Evolutionary conservation across 2,797 vertebrate species (phyloP).

Genomic region (Coracias cyanogaster): DNA sequence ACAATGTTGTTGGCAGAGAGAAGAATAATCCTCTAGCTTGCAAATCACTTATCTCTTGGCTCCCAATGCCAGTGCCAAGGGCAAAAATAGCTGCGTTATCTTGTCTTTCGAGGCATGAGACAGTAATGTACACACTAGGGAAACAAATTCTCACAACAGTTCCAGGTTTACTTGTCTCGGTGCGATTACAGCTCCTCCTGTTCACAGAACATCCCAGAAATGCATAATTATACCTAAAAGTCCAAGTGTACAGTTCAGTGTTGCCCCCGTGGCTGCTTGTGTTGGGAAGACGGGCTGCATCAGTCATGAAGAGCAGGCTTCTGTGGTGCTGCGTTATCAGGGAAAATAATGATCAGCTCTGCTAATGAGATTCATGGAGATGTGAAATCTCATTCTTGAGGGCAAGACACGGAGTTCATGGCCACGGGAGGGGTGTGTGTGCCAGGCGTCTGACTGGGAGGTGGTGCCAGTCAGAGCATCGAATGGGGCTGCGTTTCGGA

Average conservation of each 20-base stretch:
- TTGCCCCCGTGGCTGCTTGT: background rate
- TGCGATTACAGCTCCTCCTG: background rate
- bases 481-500: fast-evolving
- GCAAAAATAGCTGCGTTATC: background rate
- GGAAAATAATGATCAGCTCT: fast-evolving
- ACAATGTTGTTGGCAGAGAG: background rate
- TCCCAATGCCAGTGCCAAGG: background rate
- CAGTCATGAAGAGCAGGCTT: background rate
- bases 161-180: background rate
- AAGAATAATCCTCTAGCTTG: background rate
- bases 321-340: background rate
- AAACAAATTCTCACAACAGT: background rate
- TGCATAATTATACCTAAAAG: fast-evolving
- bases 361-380: background rate
- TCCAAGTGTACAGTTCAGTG: fast-evolving
- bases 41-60: background rate
- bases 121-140: background rate
- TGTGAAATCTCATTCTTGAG: background rate
- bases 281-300: background rate
- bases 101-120: background rate
- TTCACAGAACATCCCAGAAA: background rate
- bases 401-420: fast-evolving
- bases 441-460: background rate
- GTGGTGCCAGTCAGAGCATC: background rate
- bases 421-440: background rate